These are phyloP conservation scores for Andrena hattorfiana DNA, from an alignment of 2,888 invertebrate genomes.

Conservation along the genomic window DNA sequence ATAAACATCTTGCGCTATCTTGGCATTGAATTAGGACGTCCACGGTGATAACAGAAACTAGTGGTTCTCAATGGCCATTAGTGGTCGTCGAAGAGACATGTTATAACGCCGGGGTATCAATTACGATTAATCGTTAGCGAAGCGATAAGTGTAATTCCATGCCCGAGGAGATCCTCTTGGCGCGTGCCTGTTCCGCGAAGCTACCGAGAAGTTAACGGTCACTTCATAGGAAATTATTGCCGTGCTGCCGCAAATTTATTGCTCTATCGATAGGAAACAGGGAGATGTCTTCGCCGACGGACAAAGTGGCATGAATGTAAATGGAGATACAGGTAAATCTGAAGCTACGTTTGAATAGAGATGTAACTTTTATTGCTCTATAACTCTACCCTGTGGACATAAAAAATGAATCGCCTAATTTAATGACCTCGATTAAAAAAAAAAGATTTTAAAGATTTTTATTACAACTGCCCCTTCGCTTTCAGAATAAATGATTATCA, in stretches of 20 bases:
- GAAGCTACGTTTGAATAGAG: background rate
- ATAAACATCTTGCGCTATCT: background rate
- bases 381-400: background rate
- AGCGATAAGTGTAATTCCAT: slow-evolving; percentile 22
- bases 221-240: slow-evolving; percentile 34
- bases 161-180: slow-evolving; percentile 8
- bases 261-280: background rate
- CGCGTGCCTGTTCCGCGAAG: slow-evolving; percentile 26
- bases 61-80: background rate
- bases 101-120: slow-evolving; percentile 18
- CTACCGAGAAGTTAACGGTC: slow-evolving; percentile 39
- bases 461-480: too few species aligned
- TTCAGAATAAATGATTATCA: too few species aligned
- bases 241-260: background rate
- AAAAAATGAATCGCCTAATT: background rate
- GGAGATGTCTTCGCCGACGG: background rate
- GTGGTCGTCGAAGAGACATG: background rate
- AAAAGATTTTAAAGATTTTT: too few species aligned
- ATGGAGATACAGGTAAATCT: background rate
- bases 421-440: too few species aligned
- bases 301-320: background rate
- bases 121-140: slow-evolving; percentile 36
- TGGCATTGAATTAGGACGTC: background rate
- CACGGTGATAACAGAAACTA: slow-evolving; percentile 17
- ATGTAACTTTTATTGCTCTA: background rate